These are phyloP conservation scores for Vanessa tameamea DNA, from an alignment of 1,140 invertebrate species.

Conservation along the genomic window DNA sequence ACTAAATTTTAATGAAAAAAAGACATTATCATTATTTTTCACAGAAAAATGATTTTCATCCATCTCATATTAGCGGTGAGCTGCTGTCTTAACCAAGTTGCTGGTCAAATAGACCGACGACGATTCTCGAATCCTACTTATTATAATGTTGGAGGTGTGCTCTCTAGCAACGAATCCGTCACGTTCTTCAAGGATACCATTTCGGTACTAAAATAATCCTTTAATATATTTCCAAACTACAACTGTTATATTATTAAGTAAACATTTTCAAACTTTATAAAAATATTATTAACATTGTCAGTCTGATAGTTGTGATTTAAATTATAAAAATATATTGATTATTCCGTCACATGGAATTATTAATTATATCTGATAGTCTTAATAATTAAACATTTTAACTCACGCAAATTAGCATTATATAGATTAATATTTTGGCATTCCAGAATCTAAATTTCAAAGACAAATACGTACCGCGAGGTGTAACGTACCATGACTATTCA, in stretches of 20 bases:
- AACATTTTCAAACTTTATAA: no score
- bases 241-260: no score
- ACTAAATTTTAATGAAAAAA: not conserved
- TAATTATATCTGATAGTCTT: no score
- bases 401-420: not conserved
- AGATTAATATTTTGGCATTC: slow-evolving; percentile 48
- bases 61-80: slow-evolving; percentile 25
- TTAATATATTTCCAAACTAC: not conserved
- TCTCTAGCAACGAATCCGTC: slow-evolving; percentile 90
- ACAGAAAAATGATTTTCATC: slow-evolving; percentile 24
- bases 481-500: slow-evolving; percentile 91
- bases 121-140: slow-evolving; percentile 84
- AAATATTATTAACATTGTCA: no score
- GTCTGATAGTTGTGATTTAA: no score
- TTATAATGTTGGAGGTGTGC: slow-evolving; percentile 94
- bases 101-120: slow-evolving; percentile 57
- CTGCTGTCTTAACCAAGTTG: slow-evolving; percentile 25
- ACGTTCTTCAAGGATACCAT: slow-evolving; percentile 89
- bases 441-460: slow-evolving; percentile 91
- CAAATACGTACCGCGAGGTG: slow-evolving; percentile 89
- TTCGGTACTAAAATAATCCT: slow-evolving; percentile 83
- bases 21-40: not conserved
- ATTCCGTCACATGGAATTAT: no score
- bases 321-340: no score
- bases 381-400: not conserved